phyloP scores from a whole-genome alignment of 2,113 vertebrate species.

The Microcebus lehilahytsara region DNA sequence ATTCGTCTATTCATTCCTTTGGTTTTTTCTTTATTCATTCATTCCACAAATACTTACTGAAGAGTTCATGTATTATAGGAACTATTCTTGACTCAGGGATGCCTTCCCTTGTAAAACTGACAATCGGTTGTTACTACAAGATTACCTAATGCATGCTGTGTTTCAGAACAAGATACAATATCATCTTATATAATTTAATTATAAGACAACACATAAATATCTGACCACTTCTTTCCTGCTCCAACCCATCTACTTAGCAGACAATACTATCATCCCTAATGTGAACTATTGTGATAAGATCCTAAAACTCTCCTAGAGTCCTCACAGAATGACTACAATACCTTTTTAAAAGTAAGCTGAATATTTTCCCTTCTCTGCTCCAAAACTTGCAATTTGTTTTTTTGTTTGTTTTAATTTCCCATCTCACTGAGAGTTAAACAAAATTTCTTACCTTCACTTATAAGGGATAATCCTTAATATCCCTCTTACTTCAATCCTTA shows the following conservation, averaged over 20 bases:
- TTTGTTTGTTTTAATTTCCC: neutral
- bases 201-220: neutral
- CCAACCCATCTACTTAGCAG: no score
- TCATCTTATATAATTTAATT: neutral
- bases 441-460: neutral
- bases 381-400: neutral
- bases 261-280: neutral
- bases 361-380: neutral
- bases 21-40: neutral
- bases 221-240: neutral
- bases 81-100: neutral
- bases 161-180: neutral
- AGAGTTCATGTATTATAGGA: neutral
- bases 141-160: neutral
- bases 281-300: neutral
- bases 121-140: neutral
- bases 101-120: neutral
- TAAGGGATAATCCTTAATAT: neutral
- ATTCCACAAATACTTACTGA: neutral
- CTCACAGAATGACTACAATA: neutral
- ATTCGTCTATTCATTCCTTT: neutral
- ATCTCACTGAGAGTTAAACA: neutral
- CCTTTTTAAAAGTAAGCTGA: neutral
- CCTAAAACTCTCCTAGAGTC: neutral
- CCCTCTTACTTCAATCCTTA: neutral